These are phyloP conservation scores for Aplochiton taeniatus DNA, from an alignment of 2,797 vertebrate genomes.

Conservation along the genomic window DNA sequence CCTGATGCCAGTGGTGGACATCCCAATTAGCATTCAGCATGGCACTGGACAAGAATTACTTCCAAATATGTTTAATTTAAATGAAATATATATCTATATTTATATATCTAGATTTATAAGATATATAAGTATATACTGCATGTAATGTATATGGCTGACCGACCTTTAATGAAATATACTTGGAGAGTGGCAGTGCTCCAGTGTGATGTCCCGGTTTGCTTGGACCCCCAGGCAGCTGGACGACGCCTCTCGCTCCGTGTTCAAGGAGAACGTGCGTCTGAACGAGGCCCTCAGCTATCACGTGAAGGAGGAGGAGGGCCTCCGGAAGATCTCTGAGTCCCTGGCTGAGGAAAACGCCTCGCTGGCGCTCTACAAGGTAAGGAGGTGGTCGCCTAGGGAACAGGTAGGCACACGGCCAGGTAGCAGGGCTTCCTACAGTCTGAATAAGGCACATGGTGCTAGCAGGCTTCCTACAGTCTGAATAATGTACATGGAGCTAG, in stretches of 20 bases:
- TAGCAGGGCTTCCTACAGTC: no score
- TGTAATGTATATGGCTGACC: no score
- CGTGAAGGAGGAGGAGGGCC: constrained; percentile 74
- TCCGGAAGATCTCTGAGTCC: constrained; percentile 70
- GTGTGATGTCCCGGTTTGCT: neutral
- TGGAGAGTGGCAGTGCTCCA: no score
- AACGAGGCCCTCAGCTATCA: constrained; percentile 79
- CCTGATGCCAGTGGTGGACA: neutral
- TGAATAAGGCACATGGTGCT: no score
- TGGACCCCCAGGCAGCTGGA: constrained; percentile 80
- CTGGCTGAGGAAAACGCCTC: constrained; percentile 72
- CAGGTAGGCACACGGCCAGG: no score
- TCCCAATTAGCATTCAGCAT: constrained; percentile 7
- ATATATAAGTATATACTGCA: no score
- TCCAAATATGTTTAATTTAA: constrained; percentile 22
- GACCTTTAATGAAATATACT: no score
- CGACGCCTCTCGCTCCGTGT: constrained; percentile 74
- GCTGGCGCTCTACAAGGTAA: constrained; percentile 65
- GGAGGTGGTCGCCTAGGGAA: no score
- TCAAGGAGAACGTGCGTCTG: constrained; percentile 84
- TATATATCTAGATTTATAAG: no score
- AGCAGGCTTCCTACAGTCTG: constrained; percentile 59
- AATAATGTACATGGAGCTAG: no score
- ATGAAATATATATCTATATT: no score
- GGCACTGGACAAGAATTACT: neutral